These are phyloP conservation scores for Polymixis flavicincta DNA, from an alignment of 2,888 invertebrate genomes.

Conservation along the genomic window DNA sequence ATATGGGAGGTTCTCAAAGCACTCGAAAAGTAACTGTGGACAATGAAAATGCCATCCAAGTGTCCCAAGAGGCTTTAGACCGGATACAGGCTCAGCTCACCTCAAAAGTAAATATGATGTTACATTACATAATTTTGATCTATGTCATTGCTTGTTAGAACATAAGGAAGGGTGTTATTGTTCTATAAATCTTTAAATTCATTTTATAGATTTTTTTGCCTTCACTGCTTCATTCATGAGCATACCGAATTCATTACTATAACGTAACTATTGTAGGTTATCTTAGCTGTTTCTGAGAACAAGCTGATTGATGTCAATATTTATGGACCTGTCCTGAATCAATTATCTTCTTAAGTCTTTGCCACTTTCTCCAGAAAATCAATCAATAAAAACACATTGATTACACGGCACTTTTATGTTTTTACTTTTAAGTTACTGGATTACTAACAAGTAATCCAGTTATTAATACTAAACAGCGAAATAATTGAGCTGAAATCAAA, in stretches of 20 bases:
- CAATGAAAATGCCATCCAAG: constrained; percentile 88
- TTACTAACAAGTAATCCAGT: too few relatives aligned
- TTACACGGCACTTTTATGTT: neutral
- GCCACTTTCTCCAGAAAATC: neutral
- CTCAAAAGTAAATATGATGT: constrained; percentile 84
- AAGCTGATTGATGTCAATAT: constrained; percentile 21
- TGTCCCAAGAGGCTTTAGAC: constrained; percentile 88
- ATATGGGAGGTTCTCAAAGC: constrained; percentile 91
- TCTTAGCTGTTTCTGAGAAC: constrained; percentile 16
- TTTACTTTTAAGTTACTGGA: too few relatives aligned
- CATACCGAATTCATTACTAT: constrained; percentile 42
- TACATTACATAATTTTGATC: constrained; percentile 89
- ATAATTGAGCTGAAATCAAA: neutral
- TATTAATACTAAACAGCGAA: too few relatives aligned
- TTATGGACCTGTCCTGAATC: neutral
- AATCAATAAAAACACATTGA: neutral
- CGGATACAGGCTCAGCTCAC: constrained; percentile 86
- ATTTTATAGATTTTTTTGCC: constrained; percentile 9
- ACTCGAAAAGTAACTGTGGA: constrained; percentile 88
- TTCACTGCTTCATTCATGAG: constrained; percentile 20
- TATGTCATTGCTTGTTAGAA: constrained; percentile 83
- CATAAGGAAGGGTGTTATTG: constrained; percentile 68
- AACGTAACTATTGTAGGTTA: constrained; percentile 53
- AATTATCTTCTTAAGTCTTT: constrained; percentile 3
- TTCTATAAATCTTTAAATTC: constrained; percentile 28